Base-by-base conservation (phyloP, 1,140 invertebrate genomes). In the Penaeus vannamei region DNA sequence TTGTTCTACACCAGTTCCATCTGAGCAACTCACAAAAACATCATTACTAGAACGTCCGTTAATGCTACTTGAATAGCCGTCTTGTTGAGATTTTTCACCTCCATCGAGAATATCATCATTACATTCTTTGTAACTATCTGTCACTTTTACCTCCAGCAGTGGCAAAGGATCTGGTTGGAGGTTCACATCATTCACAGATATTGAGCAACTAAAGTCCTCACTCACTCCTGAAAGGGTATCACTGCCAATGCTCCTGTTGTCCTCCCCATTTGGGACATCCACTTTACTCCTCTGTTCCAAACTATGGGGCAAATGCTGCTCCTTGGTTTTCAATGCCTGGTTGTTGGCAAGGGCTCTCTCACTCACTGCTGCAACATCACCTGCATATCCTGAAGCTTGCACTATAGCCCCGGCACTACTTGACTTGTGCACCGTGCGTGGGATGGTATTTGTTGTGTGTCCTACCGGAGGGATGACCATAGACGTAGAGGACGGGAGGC, bases 141-240 rank as follows among this genome's bases (percentile, higher is more conserved):
- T 89, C 8, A 80, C 62, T 64, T n/a, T 84, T n/a, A 85, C 69
- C 36, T 89, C 69, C 79, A 83, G 82, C 3, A 89, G 60, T 76
- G 69, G 72, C 32, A 80, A 26, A 26, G 82, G 69, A 22, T 89
- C 80, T 77, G 81, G 72, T 23, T 77, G 61, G 22, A 84, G 82
- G n/a, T 77, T 60, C 26, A 72, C 80, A 23, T 77, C 81, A 61
- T 46, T 76, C 20, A 76, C 69, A 53, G 88, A 66, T 19, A 87
- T 36, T n/a, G 91, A 91, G 86, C 91, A 91, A 88, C 91, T 91
- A 46, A 91, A 91, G 64, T 91, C 89, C 32, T 91, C 91, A 76
- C 91, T 91, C 17, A 91, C 89, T 8, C 91, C 91, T 12, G 91
- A 91, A 32, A 91, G 84, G 12, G 91, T 91, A 69, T 91, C 91